Evolutionary conservation across 2,113 vertebrate species (phyloP).

Genomic region (Otus sunia): DNA sequence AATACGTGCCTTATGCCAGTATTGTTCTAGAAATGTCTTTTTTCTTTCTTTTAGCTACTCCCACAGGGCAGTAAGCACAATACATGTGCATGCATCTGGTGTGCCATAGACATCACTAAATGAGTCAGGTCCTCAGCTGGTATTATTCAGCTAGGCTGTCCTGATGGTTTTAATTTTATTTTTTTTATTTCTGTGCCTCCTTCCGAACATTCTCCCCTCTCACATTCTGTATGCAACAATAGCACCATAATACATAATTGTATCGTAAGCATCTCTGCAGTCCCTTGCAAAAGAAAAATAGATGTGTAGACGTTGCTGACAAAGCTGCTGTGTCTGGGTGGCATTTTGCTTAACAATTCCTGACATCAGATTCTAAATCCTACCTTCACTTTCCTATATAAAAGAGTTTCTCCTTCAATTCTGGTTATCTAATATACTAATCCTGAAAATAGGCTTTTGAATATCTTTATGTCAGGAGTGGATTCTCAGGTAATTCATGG

Average conservation of each 20-base stretch:
- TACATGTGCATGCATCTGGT: constrained; percentile 18
- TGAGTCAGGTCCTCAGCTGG: constrained; percentile 55
- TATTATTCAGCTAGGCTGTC: not conserved
- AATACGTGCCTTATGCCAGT: not conserved
- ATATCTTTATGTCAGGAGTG: not conserved
- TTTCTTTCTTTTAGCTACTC: constrained; percentile 37
- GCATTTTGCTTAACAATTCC: not conserved
- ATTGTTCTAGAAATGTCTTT: constrained; percentile 59
- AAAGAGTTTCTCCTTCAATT: not conserved
- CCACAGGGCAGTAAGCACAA: constrained; percentile 41
- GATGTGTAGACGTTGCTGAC: not conserved
- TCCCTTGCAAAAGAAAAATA: not conserved
- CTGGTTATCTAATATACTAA: not conserved
- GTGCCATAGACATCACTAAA: constrained; percentile 24
- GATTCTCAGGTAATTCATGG: not conserved
- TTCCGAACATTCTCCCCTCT: not conserved
- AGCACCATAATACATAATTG: not conserved
- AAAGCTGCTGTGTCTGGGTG: not conserved
- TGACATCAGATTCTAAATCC: not conserved
- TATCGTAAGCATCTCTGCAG: constrained; percentile 7
- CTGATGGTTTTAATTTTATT: not conserved
- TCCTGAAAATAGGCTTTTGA: not conserved
- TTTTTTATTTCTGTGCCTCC: not conserved
- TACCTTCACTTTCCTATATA: not conserved
- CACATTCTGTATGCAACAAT: constrained; percentile 29